Evolutionary conservation across 2,888 invertebrate species (phyloP).

Genomic region (Branchellion lobata): DNA sequence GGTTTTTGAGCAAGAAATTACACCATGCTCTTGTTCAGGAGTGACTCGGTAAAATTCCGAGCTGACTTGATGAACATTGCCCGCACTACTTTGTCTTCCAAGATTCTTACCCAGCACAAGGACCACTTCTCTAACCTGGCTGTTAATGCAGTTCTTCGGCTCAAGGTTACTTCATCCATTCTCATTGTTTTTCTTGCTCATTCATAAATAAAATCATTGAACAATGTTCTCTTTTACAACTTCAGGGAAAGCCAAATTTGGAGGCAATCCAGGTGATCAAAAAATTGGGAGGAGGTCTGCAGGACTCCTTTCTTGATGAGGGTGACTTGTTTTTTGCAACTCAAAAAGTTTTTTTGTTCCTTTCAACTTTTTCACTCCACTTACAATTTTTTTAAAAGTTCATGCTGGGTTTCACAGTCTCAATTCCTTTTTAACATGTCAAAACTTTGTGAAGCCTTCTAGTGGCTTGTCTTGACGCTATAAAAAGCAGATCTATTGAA

Average conservation of each 20-base stretch:
- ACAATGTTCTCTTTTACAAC: neutral
- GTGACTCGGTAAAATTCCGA: conserved; percentile 75
- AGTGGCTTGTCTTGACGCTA: too few relatives aligned
- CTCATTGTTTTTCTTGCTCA: neutral
- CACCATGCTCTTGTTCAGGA: conserved; percentile 62
- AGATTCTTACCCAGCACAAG: conserved; percentile 94
- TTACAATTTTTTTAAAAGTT: neutral
- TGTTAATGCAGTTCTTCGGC: conserved; percentile 88
- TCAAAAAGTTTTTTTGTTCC: neutral
- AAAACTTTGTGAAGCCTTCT: too few relatives aligned
- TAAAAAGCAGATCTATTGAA: too few relatives aligned
- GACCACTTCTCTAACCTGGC: conserved; percentile 92
- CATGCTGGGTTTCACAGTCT: too few relatives aligned
- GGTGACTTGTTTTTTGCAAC: conserved; percentile 57
- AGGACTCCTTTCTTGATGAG: conserved; percentile 90
- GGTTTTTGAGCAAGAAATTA: too few relatives aligned
- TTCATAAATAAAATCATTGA: conserved; percentile 1
- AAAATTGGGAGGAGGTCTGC: conserved; percentile 86
- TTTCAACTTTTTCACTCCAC: neutral
- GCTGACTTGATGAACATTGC: conserved; percentile 93
- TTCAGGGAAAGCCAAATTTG: conserved; percentile 66
- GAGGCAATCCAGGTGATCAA: conserved; percentile 96
- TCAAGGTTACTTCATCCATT: conserved; percentile 68
- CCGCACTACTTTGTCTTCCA: conserved; percentile 92
- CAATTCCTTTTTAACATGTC: too few relatives aligned